Conservation (phyloP, 2,888 invertebrate genomes). For the Nemoura dubitans region DNA sequence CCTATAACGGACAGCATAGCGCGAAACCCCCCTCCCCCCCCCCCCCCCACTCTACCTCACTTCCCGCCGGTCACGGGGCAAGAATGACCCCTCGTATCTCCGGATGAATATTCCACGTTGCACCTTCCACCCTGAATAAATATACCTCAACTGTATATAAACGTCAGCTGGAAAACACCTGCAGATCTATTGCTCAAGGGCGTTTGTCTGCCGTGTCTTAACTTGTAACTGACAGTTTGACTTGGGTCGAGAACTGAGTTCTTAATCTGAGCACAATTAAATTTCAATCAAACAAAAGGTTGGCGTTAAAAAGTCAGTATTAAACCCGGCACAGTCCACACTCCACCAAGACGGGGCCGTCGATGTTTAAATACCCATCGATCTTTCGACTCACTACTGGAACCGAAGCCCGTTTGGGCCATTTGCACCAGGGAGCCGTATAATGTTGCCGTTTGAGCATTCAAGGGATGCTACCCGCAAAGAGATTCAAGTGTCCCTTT, state of each 20-base stretch:
- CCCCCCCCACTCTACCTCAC: background rate
- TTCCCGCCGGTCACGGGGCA: background rate
- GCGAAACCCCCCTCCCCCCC: background rate
- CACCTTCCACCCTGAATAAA: background rate
- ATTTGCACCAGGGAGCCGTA: background rate
- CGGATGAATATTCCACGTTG: background rate
- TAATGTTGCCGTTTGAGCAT: background rate
- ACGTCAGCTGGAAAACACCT: background rate
- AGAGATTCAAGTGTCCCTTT: background rate
- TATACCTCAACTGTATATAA: background rate
- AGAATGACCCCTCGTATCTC: conserved; percentile 4
- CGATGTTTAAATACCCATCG: background rate
- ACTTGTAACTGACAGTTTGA: background rate
- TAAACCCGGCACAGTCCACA: background rate
- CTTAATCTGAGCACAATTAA: too few species aligned
- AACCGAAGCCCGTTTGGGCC: background rate
- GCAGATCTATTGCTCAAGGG: background rate
- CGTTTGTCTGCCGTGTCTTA: background rate
- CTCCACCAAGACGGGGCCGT: background rate
- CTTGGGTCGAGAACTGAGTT: too few species aligned
- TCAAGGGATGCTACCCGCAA: background rate
- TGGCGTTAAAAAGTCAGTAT: too few species aligned
- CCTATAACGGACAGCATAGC: background rate
- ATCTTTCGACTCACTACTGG: background rate
- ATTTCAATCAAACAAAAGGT: too few species aligned